Evolutionary conservation across 2,113 vertebrate species (phyloP), one percentile per base, ranked within the genome.

Genomic region (Stegostoma tigrinum): DNA sequence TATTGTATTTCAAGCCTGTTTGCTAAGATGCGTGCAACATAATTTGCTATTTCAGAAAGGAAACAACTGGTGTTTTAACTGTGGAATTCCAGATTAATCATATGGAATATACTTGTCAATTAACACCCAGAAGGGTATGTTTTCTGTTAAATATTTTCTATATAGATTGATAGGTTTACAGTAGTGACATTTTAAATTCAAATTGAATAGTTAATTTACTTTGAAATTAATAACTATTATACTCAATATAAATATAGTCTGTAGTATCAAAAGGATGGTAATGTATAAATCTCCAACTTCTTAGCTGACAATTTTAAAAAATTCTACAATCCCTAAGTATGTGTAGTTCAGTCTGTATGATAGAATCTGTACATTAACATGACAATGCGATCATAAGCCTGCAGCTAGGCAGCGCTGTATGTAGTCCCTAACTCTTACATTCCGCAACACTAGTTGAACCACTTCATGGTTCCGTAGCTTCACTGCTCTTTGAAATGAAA

Each of bases 41-140:
- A 24, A 30, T 27, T 70, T 95, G 45, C 12, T 52, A 2, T 95
- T 95, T 30, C 94, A 95, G 94, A 48, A 45, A 95, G 72, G n/a
- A 67, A 95, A 30, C 94, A 95, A 72, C 42, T 95, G 94, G 94
- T 30, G 68, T 95, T 95, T 95, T 95, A 95, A 48, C 67, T 95
- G 38, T 95, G 94, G 94, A 95, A 95, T 95, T 95, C 38, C 68
- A 95, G 42, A 4, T 27, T 27, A 72, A 48, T 95, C 4, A 17
- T 4, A 34, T 95, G 3, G 42, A 27, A 10, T 48, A 45, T 95
- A 34, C 67, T 95, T 95, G 94, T 72, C 0, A 3, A 34, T 19
- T 72, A 21, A 34, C 45, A 75, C 5, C 94, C 24, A 95, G 2
- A 42, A 95, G 42, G 68, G 94, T 95, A 95, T 30, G 94, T 45